Conservation (phyloP, 2,888 invertebrate genomes). For the Trichopria drosophilae region DNA sequence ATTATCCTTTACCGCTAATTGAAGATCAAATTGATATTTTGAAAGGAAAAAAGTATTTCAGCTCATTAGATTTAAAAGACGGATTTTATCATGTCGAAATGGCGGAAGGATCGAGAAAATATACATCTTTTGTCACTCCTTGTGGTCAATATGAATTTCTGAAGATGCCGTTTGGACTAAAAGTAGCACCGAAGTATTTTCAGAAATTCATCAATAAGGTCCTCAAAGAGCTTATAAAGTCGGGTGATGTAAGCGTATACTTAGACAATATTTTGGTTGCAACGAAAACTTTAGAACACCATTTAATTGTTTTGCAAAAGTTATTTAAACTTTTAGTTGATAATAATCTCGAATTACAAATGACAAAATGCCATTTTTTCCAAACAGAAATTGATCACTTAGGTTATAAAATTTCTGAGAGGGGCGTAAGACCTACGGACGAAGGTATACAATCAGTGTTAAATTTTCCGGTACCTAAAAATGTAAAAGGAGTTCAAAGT, state of each 20-base stretch:
- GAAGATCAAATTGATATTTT: constrained; percentile 31
- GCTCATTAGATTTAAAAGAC: constrained; percentile 15
- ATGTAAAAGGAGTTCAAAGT: constrained; percentile 5
- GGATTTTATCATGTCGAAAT: no score
- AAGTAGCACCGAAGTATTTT: no score
- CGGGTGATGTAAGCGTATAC: constrained; percentile 25
- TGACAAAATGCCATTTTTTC: constrained; percentile 5
- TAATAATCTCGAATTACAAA: constrained; percentile 19
- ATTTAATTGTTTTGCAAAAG: no score
- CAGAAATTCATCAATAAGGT: no score
- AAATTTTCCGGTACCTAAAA: constrained; percentile 9
- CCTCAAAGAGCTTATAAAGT: no score
- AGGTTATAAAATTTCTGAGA: constrained; percentile 8
- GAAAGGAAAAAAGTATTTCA: constrained; percentile 29
- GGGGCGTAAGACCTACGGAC: background rate
- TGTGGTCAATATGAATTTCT: no score
- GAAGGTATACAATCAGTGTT: no score
- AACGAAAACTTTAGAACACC: constrained; percentile 22
- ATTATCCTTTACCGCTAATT: constrained; percentile 31
- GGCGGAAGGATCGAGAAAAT: no score
- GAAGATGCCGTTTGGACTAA: no score
- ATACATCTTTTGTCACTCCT: no score
- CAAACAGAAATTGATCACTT: constrained; percentile 5
- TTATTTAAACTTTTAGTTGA: constrained; percentile 20
- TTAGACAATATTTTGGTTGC: constrained; percentile 32